phyloP scores from a whole-genome alignment of 2,888 invertebrate species.

The Melikaiella ostensackeni region DNA sequence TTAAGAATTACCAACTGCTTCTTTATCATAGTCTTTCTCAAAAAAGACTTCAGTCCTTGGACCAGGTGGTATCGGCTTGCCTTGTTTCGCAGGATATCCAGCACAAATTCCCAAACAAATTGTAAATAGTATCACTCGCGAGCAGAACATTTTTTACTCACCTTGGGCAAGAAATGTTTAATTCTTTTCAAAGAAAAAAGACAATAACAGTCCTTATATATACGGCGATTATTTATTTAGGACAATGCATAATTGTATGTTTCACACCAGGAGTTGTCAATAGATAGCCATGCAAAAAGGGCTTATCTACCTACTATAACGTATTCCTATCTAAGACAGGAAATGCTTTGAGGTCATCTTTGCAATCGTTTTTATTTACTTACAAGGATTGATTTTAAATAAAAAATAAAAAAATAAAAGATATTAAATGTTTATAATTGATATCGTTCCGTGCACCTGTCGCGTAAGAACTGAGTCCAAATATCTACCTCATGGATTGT shows the following conservation, averaged over 20 bases:
- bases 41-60: slow-evolving; percentile 59
- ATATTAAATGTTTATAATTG: background rate
- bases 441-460: background rate
- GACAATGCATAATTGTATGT: slow-evolving; percentile 31
- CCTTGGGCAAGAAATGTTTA: background rate
- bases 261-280: slow-evolving; percentile 19
- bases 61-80: slow-evolving; percentile 55
- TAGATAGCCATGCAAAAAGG: slow-evolving; percentile 9
- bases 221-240: slow-evolving; percentile 17
- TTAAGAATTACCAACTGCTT: slow-evolving; percentile 57
- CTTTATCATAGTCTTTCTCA: slow-evolving; percentile 55
- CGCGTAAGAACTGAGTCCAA: background rate
- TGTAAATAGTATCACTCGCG: background rate
- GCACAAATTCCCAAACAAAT: background rate
- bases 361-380: background rate
- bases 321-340: slow-evolving; percentile 22
- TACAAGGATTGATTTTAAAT: no score
- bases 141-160: background rate
- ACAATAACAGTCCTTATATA: slow-evolving; percentile 10
- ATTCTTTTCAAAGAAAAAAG: background rate
- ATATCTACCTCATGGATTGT: background rate
- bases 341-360: slow-evolving; percentile 20
- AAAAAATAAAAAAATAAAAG: background rate
- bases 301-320: slow-evolving; percentile 3
- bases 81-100: slow-evolving; percentile 44